Percentiles rank a stretch among this genome's conserved stretches.
phyloP scores from a whole-genome alignment of 2,888 invertebrate species.

The Axea sp. region DNA sequence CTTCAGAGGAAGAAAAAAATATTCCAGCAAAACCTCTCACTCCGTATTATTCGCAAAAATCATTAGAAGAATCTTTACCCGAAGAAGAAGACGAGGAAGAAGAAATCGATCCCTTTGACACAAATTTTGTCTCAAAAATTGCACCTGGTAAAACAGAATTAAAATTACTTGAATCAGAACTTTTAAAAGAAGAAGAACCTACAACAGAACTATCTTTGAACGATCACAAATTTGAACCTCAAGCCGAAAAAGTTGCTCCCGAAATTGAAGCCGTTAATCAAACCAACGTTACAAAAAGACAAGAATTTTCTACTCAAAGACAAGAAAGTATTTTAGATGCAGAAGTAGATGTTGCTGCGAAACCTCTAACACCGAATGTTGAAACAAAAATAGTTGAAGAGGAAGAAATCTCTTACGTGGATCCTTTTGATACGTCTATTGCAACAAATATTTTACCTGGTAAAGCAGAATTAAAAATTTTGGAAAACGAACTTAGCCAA shows the following conservation, averaged over 20 bases:
- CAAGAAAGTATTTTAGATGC: constrained; percentile 80
- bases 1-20: constrained; percentile 82
- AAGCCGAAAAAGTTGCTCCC: constrained; percentile 79
- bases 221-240: constrained; percentile 84
- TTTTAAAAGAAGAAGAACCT: constrained; percentile 70
- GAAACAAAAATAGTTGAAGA: constrained; percentile 78
- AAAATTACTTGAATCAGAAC: constrained; percentile 81
- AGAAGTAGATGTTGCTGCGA: constrained; percentile 83
- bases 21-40: constrained; percentile 86
- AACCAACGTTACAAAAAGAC: constrained; percentile 49
- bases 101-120: constrained; percentile 84
- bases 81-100: constrained; percentile 80
- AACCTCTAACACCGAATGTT: constrained; percentile 85
- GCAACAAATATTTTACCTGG: constrained; percentile 88
- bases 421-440: constrained; percentile 94
- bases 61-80: constrained; percentile 81
- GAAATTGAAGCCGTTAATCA: constrained; percentile 61
- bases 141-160: constrained; percentile 82
- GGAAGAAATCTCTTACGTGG: constrained; percentile 81
- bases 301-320: constrained; percentile 58
- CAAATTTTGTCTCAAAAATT: constrained; percentile 81
- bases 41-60: constrained; percentile 86
- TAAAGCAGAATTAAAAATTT: constrained; percentile 87
- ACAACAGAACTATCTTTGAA: constrained; percentile 81
- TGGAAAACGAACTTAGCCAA: constrained; percentile 87